Base-by-base conservation (phyloP, 1,140 invertebrate species). In the Pantala flavescens region DNA sequence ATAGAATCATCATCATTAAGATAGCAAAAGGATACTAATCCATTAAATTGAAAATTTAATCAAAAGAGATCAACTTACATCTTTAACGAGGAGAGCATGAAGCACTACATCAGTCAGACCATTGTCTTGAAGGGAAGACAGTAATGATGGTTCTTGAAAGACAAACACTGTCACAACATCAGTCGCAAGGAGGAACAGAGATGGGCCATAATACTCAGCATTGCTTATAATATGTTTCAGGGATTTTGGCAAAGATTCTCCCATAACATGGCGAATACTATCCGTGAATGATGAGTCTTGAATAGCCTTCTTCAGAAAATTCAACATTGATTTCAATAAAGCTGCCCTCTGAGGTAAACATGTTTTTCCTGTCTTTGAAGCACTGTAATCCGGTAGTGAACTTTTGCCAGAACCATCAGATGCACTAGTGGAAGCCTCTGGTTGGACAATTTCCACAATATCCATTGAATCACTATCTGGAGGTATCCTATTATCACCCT, bases 111-210 rank as follows among this genome's bases (percentile, higher is more conserved):
- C 92, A 19, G 94, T 96, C n/a, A 97, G 84, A 28, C 93, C 93
- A 82, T 91, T 93, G 80, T 96, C 93, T 82, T 95, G 93, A 23
- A 97, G 82, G 0, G 93, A 91, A 0, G 91, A 94, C 7, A 97
- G 80, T 43, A 96, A 81, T 5, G 93, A 93, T 0, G 95, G 95
- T 82, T 97, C 95, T 86, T 96, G 95, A 83, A 95, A 97, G 14
- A 97, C 93, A 79, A 95, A 96, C 7, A 95, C 93, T 3, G 94
- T 95, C 16, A 96, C 93, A 23, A 96, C 91, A 84, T 96, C 93
- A 0, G 93, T 94, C 24, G 94, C 94, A n/a, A 96, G 82, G 23
- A 95, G 82, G 82, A 97, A 95, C 70, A 97, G 82, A 7, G 93
- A 95, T 10, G 94, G 90, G 5, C 95, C 94, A 81, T 96, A 97